Conservation (phyloP, 2,113 vertebrate genomes). For the Anas platyrhynchos region DNA sequence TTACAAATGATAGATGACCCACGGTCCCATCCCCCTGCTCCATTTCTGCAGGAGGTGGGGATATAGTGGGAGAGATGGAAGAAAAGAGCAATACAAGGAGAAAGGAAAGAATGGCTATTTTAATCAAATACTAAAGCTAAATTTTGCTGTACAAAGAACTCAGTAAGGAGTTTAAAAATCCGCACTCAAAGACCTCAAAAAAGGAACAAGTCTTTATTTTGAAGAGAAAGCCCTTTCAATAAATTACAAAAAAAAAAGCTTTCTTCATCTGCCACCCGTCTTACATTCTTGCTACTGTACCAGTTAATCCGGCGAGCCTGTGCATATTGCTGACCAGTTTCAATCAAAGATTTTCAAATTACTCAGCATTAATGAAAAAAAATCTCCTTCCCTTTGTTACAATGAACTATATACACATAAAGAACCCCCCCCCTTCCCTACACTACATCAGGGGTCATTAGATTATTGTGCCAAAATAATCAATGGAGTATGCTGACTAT, state of each 20-base stretch:
- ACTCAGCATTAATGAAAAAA: constrained; percentile 39
- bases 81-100: neutral
- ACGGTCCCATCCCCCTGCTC: neutral
- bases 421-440: neutral
- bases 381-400: constrained; percentile 7
- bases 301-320: neutral
- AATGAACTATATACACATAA: constrained; percentile 12
- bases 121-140: neutral
- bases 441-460: neutral
- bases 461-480: constrained; percentile 39
- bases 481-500: neutral
- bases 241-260: constrained; percentile 19
- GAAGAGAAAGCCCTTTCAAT: neutral
- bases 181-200: neutral
- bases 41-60: neutral
- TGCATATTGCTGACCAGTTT: constrained; percentile 22
- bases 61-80: neutral
- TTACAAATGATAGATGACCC: neutral
- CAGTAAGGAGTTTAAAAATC: neutral
- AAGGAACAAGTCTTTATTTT: neutral
- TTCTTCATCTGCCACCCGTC: constrained; percentile 35
- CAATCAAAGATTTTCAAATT: constrained; percentile 32
- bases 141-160: neutral
- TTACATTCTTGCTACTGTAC: neutral
- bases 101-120: neutral